Base-by-base conservation (phyloP, 1,140 invertebrate genomes). In the Drosophila seguyi region DNA sequence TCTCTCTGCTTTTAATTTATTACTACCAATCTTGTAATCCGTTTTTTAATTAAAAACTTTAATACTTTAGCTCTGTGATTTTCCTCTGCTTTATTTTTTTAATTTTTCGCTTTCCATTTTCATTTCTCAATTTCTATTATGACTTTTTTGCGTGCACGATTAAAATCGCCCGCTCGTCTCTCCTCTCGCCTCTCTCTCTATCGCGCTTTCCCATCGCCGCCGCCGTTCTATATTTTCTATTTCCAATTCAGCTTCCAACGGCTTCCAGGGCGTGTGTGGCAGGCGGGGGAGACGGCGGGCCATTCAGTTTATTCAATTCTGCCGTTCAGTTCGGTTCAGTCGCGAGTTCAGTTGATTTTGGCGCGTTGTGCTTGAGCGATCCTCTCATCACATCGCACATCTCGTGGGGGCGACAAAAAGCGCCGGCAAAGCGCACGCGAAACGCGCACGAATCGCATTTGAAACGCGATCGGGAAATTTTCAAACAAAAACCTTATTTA, bases 91-190 rank as follows among this genome's bases (percentile, higher is more conserved):
- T 18, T 1, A 25, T 27, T 20, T 42, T 39, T 34, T 55, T 66
- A 14, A 38, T 41, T 50, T 75, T 68, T 38, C 42, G 41, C 31
- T 47, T 48, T 61, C 14, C 41, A 38, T 60, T 75, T 57, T 67
- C 41, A 50, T 71, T 79, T 69, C 14, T 73, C 58, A 52, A 61
- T 38, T 80, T 79, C 75, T 57, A 75, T 79, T 78, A 75, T 75
- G 79, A 73, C 65, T 81, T 65, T 77, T 81, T 85, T 81, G 81
- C 78, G 81, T 81, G 67, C 62, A 68, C 79, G 81, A 84, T 84
- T 84, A 81, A 84, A 84, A 80, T 68, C 45, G 61, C 25, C 38
- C 11, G 36, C 41, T 67, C 42, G 18, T 34, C 31, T 38, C 53
- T 36, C 34, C 13, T 41, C 48, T 53, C 65, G 14, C 10, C 38